A percentile compares a stretch with the other conserved stretches of the same genome.
phyloP scores from a whole-genome alignment of 2,888 invertebrate species.

The Malthinus seriepunctatus region DNA sequence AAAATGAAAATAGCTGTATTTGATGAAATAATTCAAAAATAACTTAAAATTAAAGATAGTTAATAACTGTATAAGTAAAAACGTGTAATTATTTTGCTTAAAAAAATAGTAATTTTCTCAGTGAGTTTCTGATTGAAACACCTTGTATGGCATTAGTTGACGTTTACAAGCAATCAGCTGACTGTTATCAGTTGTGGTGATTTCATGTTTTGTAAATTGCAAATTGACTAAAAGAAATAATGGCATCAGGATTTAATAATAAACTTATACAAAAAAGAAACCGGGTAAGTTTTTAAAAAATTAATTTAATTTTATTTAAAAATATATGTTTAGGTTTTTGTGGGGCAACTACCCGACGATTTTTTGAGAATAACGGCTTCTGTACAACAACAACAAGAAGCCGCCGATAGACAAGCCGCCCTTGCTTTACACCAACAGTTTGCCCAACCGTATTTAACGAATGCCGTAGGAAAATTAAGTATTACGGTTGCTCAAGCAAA shows the following conservation, averaged over 20 bases:
- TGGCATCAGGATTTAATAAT: conserved; percentile 51
- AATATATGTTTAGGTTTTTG: conserved; percentile 62
- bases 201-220: conserved; percentile 15
- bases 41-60: too few relatives aligned
- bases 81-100: too few relatives aligned
- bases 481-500: conserved; percentile 90
- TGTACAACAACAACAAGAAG: conserved; percentile 68
- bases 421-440: conserved; percentile 71
- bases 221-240: conserved; percentile 34
- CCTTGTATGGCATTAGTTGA: too few relatives aligned
- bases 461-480: conserved; percentile 72
- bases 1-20: too few relatives aligned
- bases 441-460: conserved; percentile 52
- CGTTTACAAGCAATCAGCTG: conserved; percentile 17
- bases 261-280: conserved; percentile 51
- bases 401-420: conserved; percentile 79
- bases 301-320: background rate
- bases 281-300: conserved; percentile 40
- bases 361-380: conserved; percentile 68
- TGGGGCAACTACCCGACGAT: conserved; percentile 79
- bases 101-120: too few relatives aligned
- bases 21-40: too few relatives aligned
- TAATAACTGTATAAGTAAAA: too few relatives aligned
- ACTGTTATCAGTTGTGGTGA: conserved; percentile 6
- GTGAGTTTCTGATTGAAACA: too few relatives aligned